phyloP scores from a whole-genome alignment of 2,888 invertebrate genomes.

The Eretmocerus hayati region DNA sequence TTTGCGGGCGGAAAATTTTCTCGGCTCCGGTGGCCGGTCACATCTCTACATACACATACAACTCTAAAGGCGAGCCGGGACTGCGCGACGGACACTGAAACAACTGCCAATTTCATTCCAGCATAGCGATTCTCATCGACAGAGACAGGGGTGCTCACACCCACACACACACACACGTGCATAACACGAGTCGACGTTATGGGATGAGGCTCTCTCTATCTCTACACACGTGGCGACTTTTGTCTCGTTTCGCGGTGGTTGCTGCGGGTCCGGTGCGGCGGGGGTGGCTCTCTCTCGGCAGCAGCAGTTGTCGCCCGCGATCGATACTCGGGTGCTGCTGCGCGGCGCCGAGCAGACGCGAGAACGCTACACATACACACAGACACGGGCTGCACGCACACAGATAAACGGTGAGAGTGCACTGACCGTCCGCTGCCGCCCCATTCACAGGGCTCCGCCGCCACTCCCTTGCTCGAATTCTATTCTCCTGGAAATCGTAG shows the following conservation, averaged over 20 bases:
- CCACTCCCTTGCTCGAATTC: background rate
- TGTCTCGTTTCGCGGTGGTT: constrained; percentile 1
- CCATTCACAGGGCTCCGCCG: constrained; percentile 2
- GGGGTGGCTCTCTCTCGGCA: background rate
- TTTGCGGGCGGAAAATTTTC: too few relatives aligned
- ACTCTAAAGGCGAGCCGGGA: too few relatives aligned
- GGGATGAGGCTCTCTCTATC: too few relatives aligned
- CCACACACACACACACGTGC: constrained; percentile 11
- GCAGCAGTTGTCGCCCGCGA: constrained; percentile 1
- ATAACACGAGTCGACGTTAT: too few relatives aligned
- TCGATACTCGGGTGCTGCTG: constrained; percentile 7
- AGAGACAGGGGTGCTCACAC: constrained; percentile 20
- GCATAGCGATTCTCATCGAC: too few relatives aligned
- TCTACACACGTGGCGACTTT: constrained; percentile 12
- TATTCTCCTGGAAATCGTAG: too few relatives aligned
- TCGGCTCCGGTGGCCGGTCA: too few relatives aligned
- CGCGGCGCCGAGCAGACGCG: background rate
- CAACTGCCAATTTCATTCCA: too few relatives aligned
- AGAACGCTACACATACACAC: constrained; percentile 12
- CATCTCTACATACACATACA: constrained; percentile 8
- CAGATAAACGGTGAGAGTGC: constrained; percentile 16
- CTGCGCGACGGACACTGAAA: too few relatives aligned
- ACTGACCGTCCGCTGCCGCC: constrained; percentile 12
- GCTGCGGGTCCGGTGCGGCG: constrained; percentile 1
- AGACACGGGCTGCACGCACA: constrained; percentile 16